Percentiles rank a stretch among this genome's conserved stretches.
Conservation (phyloP, 2,888 invertebrate genomes). For the Cantharis rustica region DNA sequence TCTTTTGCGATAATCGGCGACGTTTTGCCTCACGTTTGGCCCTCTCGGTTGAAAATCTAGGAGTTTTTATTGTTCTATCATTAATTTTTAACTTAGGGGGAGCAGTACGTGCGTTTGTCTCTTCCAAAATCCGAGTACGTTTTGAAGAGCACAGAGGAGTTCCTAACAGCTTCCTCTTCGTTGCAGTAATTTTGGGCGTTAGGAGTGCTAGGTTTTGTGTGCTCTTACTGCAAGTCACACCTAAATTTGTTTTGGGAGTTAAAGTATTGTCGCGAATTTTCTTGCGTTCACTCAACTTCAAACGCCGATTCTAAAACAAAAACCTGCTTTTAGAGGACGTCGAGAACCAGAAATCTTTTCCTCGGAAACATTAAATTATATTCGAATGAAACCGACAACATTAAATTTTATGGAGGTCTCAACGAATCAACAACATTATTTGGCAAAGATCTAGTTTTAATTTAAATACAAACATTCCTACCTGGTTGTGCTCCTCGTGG, state of each 20-base stretch:
- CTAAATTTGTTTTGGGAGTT: slow-evolving; percentile 6
- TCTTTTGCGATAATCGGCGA: slow-evolving; percentile 15
- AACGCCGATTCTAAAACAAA: slow-evolving; percentile 56
- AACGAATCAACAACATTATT: no score
- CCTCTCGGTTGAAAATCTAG: slow-evolving; percentile 20
- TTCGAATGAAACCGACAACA: no score
- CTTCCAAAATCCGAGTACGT: neutral
- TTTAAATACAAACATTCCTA: slow-evolving; percentile 27
- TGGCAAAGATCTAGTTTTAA: neutral
- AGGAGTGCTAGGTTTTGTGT: slow-evolving; percentile 3
- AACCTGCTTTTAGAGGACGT: no score
- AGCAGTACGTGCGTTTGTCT: slow-evolving; percentile 9
- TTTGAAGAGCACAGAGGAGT: slow-evolving; percentile 4
- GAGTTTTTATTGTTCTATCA: neutral
- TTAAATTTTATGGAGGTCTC: no score
- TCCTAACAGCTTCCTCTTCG: slow-evolving; percentile 12
- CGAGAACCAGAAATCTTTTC: no score
- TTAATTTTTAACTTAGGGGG: slow-evolving; percentile 14
- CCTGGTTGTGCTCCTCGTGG: slow-evolving; percentile 65
- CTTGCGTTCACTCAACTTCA: slow-evolving; percentile 61
- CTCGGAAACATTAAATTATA: no score
- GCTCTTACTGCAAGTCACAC: neutral
- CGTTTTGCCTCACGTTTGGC: slow-evolving; percentile 24
- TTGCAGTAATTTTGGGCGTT: neutral
- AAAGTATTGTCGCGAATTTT: slow-evolving; percentile 45